Evolutionary conservation across 2,113 vertebrate genomes (phyloP), one percentile per base, ranked within the genome.

Genomic region (Chloropsis hardwickii): DNA sequence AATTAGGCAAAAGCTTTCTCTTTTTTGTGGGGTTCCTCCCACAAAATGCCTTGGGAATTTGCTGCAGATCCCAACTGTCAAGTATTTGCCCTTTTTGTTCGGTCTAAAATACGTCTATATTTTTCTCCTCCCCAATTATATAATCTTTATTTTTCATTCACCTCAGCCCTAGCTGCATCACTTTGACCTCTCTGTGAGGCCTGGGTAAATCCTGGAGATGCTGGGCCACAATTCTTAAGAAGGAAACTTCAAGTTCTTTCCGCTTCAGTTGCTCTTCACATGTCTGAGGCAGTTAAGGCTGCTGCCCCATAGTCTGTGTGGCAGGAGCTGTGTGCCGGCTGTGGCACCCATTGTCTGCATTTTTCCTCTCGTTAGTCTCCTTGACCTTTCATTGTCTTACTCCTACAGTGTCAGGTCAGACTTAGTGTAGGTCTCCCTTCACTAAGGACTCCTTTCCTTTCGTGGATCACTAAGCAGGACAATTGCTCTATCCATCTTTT

Each of bases 391-490:
- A 98, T 98, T 97, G 97, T 98, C 93, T 96, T 95, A 89, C 85
- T 97, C 96, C 97, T 88, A 82, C 95, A 94, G 95, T 98, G 97
- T 97, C 97, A 97, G 98, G 97, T 98, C 98, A 98, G 97, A 97
- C 96, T 97, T 92, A 96, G 97, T 97, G 96, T 98, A 97, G 98
- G 97, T 97, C 97, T 98, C 94, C 96, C 97, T 97, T 96, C 96
- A 96, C 97, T 45, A 81, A 95, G 95, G 98, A 98, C 98, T 98
- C 97, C 98, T 97, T 98, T 97, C 97, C 97, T 97, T 98, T 98
- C 95, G 97, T 96, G 98, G 98, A 98, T 99, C 98, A 99, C 98
- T 98, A 98, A 98, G 98, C 98, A 98, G 98, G 98, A 99, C 98
- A 98, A 98, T 98, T 98, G 98, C 97, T 98, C 98, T 97, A 98